A percentile compares a stretch with the other conserved stretches of the same genome.
Evolutionary conservation across 2,113 vertebrate genomes (phyloP).

Genomic region (Gymnocephalus cernua): DNA sequence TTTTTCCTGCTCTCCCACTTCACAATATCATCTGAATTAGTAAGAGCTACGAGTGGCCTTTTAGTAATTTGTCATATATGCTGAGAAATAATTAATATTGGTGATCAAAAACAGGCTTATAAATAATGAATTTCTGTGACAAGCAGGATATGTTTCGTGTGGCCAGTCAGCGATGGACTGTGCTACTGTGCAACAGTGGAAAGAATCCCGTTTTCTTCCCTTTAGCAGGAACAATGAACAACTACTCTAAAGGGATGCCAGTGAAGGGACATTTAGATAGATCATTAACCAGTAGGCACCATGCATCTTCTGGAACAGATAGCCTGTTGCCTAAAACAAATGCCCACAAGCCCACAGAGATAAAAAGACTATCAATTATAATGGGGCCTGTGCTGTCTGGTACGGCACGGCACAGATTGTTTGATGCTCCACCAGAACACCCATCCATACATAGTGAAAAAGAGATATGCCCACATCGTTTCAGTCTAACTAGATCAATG

Average conservation of each 20-base stretch:
- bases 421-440: constrained; percentile 47
- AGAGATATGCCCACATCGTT: constrained; percentile 8
- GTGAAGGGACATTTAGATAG: constrained; percentile 65
- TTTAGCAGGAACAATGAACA: constrained; percentile 29
- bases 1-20: constrained; percentile 2
- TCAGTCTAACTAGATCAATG: constrained; percentile 33
- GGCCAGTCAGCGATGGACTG: not conserved
- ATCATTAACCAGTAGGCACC: constrained; percentile 60
- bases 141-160: constrained; percentile 6
- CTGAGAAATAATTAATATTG: not conserved
- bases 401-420: constrained; percentile 22
- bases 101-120: not conserved
- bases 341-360: constrained; percentile 64
- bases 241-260: constrained; percentile 39
- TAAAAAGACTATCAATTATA: constrained; percentile 57
- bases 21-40: not conserved
- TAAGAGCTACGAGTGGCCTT: not conserved
- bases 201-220: constrained; percentile 10
- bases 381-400: constrained; percentile 14
- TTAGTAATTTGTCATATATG: not conserved
- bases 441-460: constrained; percentile 43
- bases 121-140: not conserved
- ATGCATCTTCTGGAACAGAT: constrained; percentile 71
- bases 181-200: constrained; percentile 2
- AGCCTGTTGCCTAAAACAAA: constrained; percentile 65